Conservation (phyloP, 2,797 vertebrate species). For the Smutsia temminckii region DNA sequence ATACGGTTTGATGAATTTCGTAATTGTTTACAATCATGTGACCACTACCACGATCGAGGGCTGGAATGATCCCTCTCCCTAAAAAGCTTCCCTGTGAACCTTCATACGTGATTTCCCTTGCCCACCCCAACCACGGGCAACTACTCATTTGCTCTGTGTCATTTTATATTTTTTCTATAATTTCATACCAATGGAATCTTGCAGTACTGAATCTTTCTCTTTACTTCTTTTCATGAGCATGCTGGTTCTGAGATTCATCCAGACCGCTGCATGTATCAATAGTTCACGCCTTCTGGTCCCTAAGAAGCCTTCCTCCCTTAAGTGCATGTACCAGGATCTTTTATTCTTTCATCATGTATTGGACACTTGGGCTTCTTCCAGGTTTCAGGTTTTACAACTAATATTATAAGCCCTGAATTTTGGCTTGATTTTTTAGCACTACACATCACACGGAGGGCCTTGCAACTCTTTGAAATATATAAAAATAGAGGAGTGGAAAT, state of each 20-base stretch:
- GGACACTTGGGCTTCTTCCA: neutral
- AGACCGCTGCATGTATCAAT: rapidly evolving
- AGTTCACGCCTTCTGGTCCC: neutral
- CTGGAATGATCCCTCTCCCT: rapidly evolving
- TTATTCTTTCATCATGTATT: neutral
- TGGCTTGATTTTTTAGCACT: neutral
- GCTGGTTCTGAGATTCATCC: neutral
- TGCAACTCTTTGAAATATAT: too few relatives aligned
- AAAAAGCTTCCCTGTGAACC: rapidly evolving
- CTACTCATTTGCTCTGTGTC: neutral
- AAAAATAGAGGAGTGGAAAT: neutral
- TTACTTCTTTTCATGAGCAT: rapidly evolving
- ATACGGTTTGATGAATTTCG: too few relatives aligned
- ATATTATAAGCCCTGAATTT: too few relatives aligned
- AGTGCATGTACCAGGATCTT: rapidly evolving
- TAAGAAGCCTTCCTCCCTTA: too few relatives aligned
- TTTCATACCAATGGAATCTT: too few relatives aligned
- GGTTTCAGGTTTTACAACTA: neutral
- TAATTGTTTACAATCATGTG: rapidly evolving
- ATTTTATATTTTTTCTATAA: rapidly evolving
- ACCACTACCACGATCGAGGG: neutral
- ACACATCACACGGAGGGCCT: rapidly evolving
- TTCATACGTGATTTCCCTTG: rapidly evolving
- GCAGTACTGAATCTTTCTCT: neutral
- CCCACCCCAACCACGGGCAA: rapidly evolving